Evolutionary conservation across 2,113 vertebrate genomes (phyloP), one percentile per base, ranked within the genome.

Genomic region (Podarcis muralis): DNA sequence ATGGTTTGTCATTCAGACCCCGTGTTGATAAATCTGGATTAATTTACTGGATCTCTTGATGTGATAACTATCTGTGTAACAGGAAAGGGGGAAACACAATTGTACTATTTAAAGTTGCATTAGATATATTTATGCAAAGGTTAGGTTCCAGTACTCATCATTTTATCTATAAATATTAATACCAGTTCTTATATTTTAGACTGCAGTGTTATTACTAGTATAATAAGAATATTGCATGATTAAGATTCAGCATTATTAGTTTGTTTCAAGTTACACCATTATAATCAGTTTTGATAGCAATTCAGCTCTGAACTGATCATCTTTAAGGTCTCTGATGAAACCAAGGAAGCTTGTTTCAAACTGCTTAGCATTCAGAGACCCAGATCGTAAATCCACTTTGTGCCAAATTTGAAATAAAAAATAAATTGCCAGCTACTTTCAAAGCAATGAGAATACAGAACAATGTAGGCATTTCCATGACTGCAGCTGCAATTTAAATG

Each of bases 181-280:
- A 84, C 37, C 76, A 0, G 8, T 37, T 48, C 57, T 57, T 84
- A 32, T 84, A 32, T 1, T 83, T 59, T 72, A 1, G 1, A 59
- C 57, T 79, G 35, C 32, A 25, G 66, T 2, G 30, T 83, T 27
- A 9, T 40, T 3, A 6, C 12, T 40, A 16, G 40, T 62, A n/a
- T 57, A 71, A 5, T 0, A 25, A 62, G 59, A 62, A 2, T 20
- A 62, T 62, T 20, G 59, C 11, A 12, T 3, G 72, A 0, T 0
- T 53, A 2, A 35, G 43, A 7, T n/a, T 16, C 59, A 16, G 35
- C 0, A 0, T 9, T 68, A 57, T 81, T 76, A 66, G 59, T 69
- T 53, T 76, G 9, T 32, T 3, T 37, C 81, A 81, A 9, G 0
- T 22, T 13, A 0, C 62, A 12, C 16, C 18, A 0, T 1, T 9